Evolutionary conservation across 2,113 vertebrate species (phyloP).

Genomic region (Ginglymostoma cirratum): DNA sequence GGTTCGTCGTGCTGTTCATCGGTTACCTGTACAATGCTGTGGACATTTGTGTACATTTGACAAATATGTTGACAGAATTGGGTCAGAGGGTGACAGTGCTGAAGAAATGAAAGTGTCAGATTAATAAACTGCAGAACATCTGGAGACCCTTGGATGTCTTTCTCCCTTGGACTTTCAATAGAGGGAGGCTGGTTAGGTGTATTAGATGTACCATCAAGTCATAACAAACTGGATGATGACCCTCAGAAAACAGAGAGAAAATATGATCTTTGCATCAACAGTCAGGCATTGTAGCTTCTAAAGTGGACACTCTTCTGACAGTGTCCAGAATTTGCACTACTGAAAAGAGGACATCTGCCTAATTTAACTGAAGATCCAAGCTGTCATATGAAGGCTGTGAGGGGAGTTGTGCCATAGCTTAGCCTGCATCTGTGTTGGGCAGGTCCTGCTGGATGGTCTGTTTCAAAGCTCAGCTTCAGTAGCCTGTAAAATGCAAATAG

Average conservation of each 20-base stretch:
- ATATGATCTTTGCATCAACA: background rate
- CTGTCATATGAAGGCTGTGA: background rate
- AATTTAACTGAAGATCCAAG: background rate
- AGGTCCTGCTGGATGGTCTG: background rate
- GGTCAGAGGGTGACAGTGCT: background rate
- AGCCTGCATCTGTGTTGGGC: background rate
- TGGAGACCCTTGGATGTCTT: background rate
- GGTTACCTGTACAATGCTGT: background rate
- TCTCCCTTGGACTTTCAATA: background rate
- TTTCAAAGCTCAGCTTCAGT: conserved; percentile 26
- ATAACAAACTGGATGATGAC: background rate
- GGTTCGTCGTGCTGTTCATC: background rate
- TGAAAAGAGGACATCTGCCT: background rate
- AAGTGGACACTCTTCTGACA: background rate
- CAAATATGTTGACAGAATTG: background rate
- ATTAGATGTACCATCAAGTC: background rate
- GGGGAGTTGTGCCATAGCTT: background rate
- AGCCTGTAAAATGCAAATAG: background rate
- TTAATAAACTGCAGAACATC: background rate
- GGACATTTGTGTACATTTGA: background rate
- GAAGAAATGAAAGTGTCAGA: background rate
- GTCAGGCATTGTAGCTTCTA: background rate
- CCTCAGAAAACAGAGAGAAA: background rate
- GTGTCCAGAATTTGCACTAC: background rate
- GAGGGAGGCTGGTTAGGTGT: background rate